These are phyloP conservation scores for Pipistrellus nathusii DNA, from an alignment of 2,797 vertebrate genomes.

Conservation along the genomic window DNA sequence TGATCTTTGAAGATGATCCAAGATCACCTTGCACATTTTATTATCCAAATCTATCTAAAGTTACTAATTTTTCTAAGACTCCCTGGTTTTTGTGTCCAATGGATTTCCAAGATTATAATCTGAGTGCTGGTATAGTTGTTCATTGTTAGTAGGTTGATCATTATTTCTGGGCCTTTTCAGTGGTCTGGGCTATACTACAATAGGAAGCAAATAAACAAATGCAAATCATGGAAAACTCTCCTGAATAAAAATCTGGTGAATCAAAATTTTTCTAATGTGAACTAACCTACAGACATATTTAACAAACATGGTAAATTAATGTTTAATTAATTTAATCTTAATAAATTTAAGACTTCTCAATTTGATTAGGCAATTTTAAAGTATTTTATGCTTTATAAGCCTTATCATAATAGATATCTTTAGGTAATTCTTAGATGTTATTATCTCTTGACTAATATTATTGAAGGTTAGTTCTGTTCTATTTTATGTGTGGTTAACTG, in stretches of 20 bases:
- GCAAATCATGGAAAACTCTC: neutral
- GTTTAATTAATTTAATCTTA: neutral
- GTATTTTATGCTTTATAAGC: slow-evolving; percentile 26
- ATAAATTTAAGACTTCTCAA: neutral
- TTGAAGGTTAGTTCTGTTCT: neutral
- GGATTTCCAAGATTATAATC: neutral
- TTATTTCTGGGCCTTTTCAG: neutral
- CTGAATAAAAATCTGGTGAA: neutral
- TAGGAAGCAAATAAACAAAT: neutral
- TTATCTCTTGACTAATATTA: neutral
- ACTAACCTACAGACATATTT: neutral
- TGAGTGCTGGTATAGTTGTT: neutral
- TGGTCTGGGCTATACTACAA: neutral
- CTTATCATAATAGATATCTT: neutral
- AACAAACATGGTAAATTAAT: neutral
- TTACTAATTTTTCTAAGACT: neutral
- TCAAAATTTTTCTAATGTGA: neutral
- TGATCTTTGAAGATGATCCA: neutral
- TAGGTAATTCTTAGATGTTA: neutral
- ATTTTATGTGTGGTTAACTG: neutral
- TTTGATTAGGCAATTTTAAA: slow-evolving; percentile 5
- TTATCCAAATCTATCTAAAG: neutral
- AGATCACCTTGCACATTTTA: neutral
- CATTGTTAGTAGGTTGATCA: neutral
- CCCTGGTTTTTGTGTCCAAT: neutral